Evolutionary conservation across 2,113 vertebrate genomes (phyloP).

Genomic region (Lontra canadensis): DNA sequence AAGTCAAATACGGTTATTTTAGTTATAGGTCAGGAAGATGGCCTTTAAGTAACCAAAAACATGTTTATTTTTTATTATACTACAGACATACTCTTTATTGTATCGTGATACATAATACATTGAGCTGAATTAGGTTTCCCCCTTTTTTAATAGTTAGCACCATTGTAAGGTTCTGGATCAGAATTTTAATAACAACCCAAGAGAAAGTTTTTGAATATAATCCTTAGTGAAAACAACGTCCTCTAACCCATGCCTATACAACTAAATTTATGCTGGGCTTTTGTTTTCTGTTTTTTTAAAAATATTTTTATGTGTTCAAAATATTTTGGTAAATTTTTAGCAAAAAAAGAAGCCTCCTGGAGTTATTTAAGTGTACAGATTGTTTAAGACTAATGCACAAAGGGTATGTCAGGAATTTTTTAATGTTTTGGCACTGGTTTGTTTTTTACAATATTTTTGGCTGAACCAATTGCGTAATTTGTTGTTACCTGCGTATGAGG

Average conservation of each 20-base stretch:
- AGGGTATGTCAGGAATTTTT: constrained; percentile 84
- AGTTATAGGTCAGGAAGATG: constrained; percentile 54
- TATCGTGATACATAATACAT: constrained; percentile 34
- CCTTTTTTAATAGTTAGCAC: constrained; percentile 58
- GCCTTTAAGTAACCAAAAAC: constrained; percentile 74
- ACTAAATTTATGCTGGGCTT: constrained; percentile 88
- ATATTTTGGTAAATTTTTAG: constrained; percentile 98
- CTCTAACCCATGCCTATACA: constrained; percentile 90
- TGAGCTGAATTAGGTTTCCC: constrained; percentile 52
- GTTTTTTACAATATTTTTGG: constrained; percentile 80
- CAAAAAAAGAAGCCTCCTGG: constrained; percentile 87
- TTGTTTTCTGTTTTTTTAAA: constrained; percentile 88
- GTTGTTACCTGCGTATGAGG: constrained; percentile 68
- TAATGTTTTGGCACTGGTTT: constrained; percentile 83
- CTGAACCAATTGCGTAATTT: constrained; percentile 71
- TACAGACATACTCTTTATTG: constrained; percentile 63
- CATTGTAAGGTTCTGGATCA: constrained; percentile 72
- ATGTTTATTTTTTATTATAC: constrained; percentile 72
- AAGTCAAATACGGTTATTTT: constrained; percentile 65
- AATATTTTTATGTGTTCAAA: constrained; percentile 95
- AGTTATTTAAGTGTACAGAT: constrained; percentile 90
- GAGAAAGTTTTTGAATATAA: constrained; percentile 85
- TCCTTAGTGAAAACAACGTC: constrained; percentile 84
- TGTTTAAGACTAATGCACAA: constrained; percentile 85
- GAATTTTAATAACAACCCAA: constrained; percentile 73